Evolutionary conservation across 2,888 invertebrate genomes (phyloP), one percentile per base, ranked within the genome.

Genomic region (Diarsia rubi): DNA sequence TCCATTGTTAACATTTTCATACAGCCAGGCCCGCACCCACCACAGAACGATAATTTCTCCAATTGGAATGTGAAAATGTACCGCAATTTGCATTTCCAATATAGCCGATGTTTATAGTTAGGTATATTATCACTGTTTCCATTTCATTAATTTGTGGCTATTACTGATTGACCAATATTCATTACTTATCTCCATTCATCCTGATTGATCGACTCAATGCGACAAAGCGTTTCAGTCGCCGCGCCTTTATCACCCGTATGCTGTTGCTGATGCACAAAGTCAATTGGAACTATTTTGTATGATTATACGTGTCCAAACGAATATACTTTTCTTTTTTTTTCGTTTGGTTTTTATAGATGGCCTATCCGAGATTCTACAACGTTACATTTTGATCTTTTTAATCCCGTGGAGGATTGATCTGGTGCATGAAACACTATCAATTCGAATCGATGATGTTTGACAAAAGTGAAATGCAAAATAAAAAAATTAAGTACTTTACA

Each of bases 121-220:
- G 57, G 24, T 14, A 24, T 67, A 45, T 57, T 27, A 57, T 81
- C 37, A 47, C 47, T 65, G 63, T 68, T 64, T 76, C 64, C 45
- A 81, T 69, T 82, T 65, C 45, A 81, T 69, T 82, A 44, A 69
- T 76, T 69, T 57, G 37, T 12, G 21, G 54, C 44, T 65, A 71
- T 69, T 47, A 65, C 52, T 70, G 63, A 69, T 69, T 62, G 42
- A 64, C 62, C 6, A 71, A 72, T 69, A 73, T 66, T 66, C 78
- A 82, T 78, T 73, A 57, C 31, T 65, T 73, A 69, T 65, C 16
- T 78, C 44, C 12, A 42, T 65, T 72, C 44, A 45, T 52, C 21
- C 44, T 45, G 54, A 79, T 62, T 71, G 71, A 65, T 77, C 71
- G 54, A 47, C 24, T 60, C 24, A 68, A 69, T 69, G 72, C 44